Base-by-base conservation (phyloP, 2,797 vertebrate genomes). In the Syngnathus acus region DNA sequence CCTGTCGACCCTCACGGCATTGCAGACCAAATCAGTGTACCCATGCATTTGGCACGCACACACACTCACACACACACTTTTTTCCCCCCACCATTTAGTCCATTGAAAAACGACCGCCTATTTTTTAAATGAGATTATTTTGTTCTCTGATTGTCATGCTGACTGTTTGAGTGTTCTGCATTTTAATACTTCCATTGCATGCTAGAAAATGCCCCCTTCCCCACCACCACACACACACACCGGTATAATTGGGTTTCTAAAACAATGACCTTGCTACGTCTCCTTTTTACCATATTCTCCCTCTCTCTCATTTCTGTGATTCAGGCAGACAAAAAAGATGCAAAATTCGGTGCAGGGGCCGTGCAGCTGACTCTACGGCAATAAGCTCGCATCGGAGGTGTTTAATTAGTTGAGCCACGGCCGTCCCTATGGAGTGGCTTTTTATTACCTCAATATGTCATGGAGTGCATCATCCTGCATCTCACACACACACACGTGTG, bases 381-480 rank as follows among this genome's bases (percentile, higher is more conserved):
- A 85, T 85, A 89, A 89, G 77, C 79, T 90, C 78, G 74, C 82
- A 74, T 79, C 75, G 80, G 78, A 89, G 86, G 89, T 89, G 90
- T 91, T 91, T 92, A 92, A 93, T 92, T 92, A 92, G 89, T 13
- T 83, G 84, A 82, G 79, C 86, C 76, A 80, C 81, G 75, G 76
- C 76, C 53, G 62, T 90, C 91, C 86, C 89, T 61, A 72, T 61
- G 83, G 90, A 90, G 73, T 67, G 79, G 76, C 77, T 87, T 89
- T 91, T 91, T 90, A 92, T 90, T 90, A 89, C 88, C 88, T 82
- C 90, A 85, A 90, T 91, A 91, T 90, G 88, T 91, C 90, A 90
- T 78, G 84, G 70, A 77, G 75, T 66, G 81, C 84, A 85, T 78
- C 80, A 68, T 77, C 80, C 58, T 64, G 62, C 71, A 70, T 42